phyloP scores from a whole-genome alignment of 2,797 vertebrate species.

The Epinephelus malabaricus region DNA sequence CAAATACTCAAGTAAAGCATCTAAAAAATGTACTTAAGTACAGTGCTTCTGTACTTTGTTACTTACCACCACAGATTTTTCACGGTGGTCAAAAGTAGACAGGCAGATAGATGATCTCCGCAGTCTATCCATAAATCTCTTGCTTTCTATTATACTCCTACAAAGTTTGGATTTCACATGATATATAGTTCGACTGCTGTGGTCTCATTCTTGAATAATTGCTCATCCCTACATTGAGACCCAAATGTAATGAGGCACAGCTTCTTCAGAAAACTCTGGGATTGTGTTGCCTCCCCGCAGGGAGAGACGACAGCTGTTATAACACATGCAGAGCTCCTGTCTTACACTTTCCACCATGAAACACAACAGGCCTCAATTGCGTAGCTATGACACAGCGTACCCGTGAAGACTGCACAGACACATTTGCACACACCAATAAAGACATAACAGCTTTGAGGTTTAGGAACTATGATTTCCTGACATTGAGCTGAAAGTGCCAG shows the following conservation, averaged over 20 bases:
- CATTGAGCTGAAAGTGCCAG: slow-evolving; percentile 27
- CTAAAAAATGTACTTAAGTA: not conserved
- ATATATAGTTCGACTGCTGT: not conserved
- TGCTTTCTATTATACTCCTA: not conserved
- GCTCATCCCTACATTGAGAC: not conserved
- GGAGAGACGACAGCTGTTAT: slow-evolving; percentile 49
- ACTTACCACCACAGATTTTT: not conserved
- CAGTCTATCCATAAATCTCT: not conserved
- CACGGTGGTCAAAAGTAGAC: not conserved
- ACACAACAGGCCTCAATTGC: slow-evolving; percentile 22
- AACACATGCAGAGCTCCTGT: slow-evolving; percentile 47
- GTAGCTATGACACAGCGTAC: slow-evolving; percentile 15
- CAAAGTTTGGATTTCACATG: not conserved
- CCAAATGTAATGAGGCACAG: not conserved
- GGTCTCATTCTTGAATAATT: not conserved
- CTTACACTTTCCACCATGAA: slow-evolving; percentile 45
- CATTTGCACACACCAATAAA: slow-evolving; percentile 21
- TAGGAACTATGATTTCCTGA: slow-evolving; percentile 22
- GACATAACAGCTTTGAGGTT: slow-evolving; percentile 26
- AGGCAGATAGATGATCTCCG: not conserved
- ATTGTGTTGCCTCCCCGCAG: slow-evolving; percentile 21
- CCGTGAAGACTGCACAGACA: slow-evolving; percentile 18
- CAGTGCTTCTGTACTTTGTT: not conserved
- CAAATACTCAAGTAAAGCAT: too few relatives aligned
- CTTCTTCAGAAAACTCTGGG: slow-evolving; percentile 19